Base-by-base conservation (phyloP, 2,888 invertebrate species). In the Salticus scenicus region DNA sequence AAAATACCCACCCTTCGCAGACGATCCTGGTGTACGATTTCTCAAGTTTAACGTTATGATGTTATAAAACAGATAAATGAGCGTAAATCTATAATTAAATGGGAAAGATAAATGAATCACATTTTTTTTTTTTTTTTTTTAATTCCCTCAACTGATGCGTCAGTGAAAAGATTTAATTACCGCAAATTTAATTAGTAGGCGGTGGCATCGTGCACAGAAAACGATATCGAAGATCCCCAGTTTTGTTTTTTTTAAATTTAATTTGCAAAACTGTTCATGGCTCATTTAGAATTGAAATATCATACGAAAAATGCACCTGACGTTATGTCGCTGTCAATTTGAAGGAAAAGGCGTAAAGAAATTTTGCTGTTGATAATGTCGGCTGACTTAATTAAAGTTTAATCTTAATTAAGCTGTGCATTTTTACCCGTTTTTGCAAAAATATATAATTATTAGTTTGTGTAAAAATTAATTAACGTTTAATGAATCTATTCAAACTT, bases 1-100 rank as follows among this genome's bases (percentile, higher is more conserved):
- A 57, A 57, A 57, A 24, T 17, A 57, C 2, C 47, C 47, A 12
- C 17, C 47, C 57, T 24, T 24, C 20, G n/a, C n/a, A n/a, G n/a
- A n/a, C n/a, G n/a, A 1, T 5, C 5, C 47, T 12, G 20, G 57
- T 4, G 2, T 24, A 57, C 57, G 24, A 57, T 57, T 57, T 57
- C 57, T n/a, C 57, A 24, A 57, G n/a, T 24, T 57, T 2, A 20
- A 57, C 57, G 24, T 57, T 24, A 57, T 24, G 20, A 24, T 57
- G 57, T 57, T 57, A 57, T 57, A 57, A 57, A 57, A 57, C 57
- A 57, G 57, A 57, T 24, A 57, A 24, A 57, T 57, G 57, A 57
- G 24, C 57, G 57, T 17, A 57, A 57, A 57, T 24, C 57, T 57
- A 57, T 57, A 57, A 57, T 57, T 57, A 57, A 57, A 57, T 24